phyloP scores from a whole-genome alignment of 2,888 invertebrate species.

The Parnassius mnemosyne region DNA sequence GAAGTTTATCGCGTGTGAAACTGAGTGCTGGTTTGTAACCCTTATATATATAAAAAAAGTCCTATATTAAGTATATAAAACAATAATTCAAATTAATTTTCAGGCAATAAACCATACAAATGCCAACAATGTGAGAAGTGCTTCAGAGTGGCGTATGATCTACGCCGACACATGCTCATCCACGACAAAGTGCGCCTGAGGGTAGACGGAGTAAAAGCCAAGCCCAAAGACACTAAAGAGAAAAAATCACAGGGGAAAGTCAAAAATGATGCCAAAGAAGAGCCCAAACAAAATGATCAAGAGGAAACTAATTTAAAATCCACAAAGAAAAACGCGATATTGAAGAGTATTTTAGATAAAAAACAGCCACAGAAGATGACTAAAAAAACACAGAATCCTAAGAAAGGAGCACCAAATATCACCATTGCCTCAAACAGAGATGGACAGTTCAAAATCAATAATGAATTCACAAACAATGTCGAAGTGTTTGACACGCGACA shows the following conservation, averaged over 20 bases:
- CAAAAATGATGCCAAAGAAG: constrained; percentile 32
- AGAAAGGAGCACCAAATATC: constrained; percentile 57
- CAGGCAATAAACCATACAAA: constrained; percentile 88
- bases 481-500: constrained; percentile 48
- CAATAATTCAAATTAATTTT: not conserved
- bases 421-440: constrained; percentile 48
- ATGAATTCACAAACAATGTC: constrained; percentile 43
- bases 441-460: constrained; percentile 42
- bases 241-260: constrained; percentile 26
- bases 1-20: too few relatives aligned
- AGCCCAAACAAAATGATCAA: constrained; percentile 28
- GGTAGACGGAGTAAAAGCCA: constrained; percentile 42
- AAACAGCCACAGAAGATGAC: constrained; percentile 34
- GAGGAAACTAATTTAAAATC: constrained; percentile 28
- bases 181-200: constrained; percentile 76
- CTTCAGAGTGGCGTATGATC: constrained; percentile 91
- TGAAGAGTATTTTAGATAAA: constrained; percentile 38
- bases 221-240: constrained; percentile 29
- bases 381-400: constrained; percentile 49
- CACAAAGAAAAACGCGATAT: constrained; percentile 26
- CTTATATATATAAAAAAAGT: too few relatives aligned
- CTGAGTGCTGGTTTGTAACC: too few relatives aligned
- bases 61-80: too few relatives aligned
- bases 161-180: constrained; percentile 88
- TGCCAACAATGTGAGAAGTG: constrained; percentile 89